phyloP scores from a whole-genome alignment of 2,113 vertebrate species.

The pig (Sus scrofa) region DNA sequence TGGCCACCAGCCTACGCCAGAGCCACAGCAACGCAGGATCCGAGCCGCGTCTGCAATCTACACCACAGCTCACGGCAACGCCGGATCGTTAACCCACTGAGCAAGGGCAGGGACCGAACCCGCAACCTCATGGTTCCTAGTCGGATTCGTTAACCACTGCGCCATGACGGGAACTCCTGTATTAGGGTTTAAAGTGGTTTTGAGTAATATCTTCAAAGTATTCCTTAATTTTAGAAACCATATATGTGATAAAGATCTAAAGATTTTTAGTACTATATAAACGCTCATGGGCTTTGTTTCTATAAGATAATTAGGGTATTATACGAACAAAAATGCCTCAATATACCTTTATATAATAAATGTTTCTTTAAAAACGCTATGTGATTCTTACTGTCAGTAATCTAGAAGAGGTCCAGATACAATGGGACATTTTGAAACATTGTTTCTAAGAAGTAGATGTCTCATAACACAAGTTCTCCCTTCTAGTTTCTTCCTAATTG shows the following conservation, averaged over 20 bases:
- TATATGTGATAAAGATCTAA: not conserved
- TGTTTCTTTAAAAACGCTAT: not conserved
- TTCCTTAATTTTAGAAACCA: not conserved
- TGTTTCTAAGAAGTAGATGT: not conserved
- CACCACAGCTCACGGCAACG: too few species aligned
- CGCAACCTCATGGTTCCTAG: too few species aligned
- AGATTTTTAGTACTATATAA: not conserved
- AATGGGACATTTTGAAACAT: not conserved
- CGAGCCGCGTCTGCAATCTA: too few species aligned
- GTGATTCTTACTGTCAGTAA: not conserved
- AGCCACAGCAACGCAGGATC: too few species aligned
- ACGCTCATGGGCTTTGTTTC: not conserved
- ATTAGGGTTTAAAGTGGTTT: not conserved
- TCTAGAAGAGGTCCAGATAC: not conserved
- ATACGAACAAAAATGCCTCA: not conserved
- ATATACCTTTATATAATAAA: not conserved
- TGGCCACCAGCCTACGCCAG: too few species aligned
- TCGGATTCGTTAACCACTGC: too few species aligned
- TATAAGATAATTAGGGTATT: not conserved
- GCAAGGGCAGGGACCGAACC: too few species aligned
- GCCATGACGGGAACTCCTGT: too few species aligned
- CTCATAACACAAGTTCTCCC: not conserved
- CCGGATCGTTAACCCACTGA: too few species aligned
- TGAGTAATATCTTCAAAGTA: not conserved
- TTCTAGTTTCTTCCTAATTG: not conserved